Evolutionary conservation across 1,140 invertebrate genomes (phyloP).

Genomic region (Nasonia vitripennis): DNA sequence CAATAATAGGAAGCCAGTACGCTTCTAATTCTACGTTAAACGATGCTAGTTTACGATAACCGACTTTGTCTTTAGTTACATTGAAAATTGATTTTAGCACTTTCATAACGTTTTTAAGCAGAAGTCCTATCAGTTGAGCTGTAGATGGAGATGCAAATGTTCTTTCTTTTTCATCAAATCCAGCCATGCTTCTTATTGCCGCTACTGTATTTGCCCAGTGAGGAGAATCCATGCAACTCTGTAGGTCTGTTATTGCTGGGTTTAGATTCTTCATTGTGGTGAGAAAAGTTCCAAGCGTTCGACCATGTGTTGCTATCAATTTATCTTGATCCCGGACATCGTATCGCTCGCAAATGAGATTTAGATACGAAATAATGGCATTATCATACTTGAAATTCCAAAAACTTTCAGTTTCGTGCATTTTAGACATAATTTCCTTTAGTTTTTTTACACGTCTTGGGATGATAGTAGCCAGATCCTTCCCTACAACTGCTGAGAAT

Average conservation of each 20-base stretch:
- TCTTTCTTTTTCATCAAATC: background rate
- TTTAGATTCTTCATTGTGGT: background rate
- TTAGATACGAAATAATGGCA: background rate
- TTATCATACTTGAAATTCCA: constrained; percentile 10
- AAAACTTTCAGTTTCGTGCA: background rate
- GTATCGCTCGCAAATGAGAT: constrained; percentile 1
- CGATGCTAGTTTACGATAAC: background rate
- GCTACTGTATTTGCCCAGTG: background rate
- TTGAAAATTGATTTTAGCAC: background rate
- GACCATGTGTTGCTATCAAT: constrained; percentile 8
- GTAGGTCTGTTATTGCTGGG: background rate
- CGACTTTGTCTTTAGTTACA: background rate
- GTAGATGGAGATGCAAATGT: constrained; percentile 8
- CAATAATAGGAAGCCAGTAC: constrained; percentile 13
- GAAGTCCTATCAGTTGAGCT: constrained; percentile 12
- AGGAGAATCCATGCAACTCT: background rate
- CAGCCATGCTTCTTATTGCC: background rate
- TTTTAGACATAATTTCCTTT: constrained; percentile 10
- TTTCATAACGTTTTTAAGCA: constrained; percentile 10
- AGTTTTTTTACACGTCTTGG: background rate
- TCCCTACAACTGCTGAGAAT: background rate
- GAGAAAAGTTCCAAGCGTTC: background rate
- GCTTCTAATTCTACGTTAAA: constrained; percentile 4
- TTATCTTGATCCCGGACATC: background rate
- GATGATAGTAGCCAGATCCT: background rate